Percentiles rank a stretch among this genome's conserved stretches.
Conservation (phyloP, 2,888 invertebrate genomes). For the Neoaliturus tenellus region DNA sequence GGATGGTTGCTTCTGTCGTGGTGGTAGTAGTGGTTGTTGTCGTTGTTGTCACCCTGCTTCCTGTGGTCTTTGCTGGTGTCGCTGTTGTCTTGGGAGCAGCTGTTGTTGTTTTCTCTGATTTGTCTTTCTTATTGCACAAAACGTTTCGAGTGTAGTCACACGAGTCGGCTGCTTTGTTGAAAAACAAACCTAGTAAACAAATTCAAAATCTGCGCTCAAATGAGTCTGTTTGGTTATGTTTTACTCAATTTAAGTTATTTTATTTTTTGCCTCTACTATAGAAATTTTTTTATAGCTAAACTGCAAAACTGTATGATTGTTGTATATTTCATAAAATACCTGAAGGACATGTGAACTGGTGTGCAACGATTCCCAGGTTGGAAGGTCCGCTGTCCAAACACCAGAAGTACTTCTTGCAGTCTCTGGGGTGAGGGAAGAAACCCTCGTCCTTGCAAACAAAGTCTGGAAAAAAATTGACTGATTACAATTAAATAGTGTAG, state of each 20-base stretch:
- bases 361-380: slow-evolving; percentile 92
- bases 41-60: slow-evolving; percentile 72
- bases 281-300: too few relatives aligned
- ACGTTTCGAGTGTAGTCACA: slow-evolving; percentile 96
- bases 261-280: not conserved
- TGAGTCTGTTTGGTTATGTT: not conserved
- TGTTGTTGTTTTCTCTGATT: slow-evolving; percentile 73
- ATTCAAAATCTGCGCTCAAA: not conserved
- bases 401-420: slow-evolving; percentile 97
- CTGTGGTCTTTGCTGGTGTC: slow-evolving; percentile 72
- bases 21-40: slow-evolving; percentile 70
- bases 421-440: slow-evolving; percentile 93
- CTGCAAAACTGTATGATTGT: too few relatives aligned
- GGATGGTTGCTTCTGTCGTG: slow-evolving; percentile 65
- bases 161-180: slow-evolving; percentile 94
- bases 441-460: slow-evolving; percentile 96
- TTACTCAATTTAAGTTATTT: not conserved
- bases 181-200: slow-evolving; percentile 82
- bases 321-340: slow-evolving; percentile 73
- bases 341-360: slow-evolving; percentile 95
- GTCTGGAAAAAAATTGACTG: slow-evolving; percentile 74
- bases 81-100: slow-evolving; percentile 69
- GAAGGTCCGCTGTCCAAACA: slow-evolving; percentile 93
- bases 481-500: too few relatives aligned
- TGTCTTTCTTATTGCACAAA: slow-evolving; percentile 79